Evolutionary conservation across 2,797 vertebrate species (phyloP), one percentile per base, ranked within the genome.

Genomic region (Hyperoplus immaculatus): DNA sequence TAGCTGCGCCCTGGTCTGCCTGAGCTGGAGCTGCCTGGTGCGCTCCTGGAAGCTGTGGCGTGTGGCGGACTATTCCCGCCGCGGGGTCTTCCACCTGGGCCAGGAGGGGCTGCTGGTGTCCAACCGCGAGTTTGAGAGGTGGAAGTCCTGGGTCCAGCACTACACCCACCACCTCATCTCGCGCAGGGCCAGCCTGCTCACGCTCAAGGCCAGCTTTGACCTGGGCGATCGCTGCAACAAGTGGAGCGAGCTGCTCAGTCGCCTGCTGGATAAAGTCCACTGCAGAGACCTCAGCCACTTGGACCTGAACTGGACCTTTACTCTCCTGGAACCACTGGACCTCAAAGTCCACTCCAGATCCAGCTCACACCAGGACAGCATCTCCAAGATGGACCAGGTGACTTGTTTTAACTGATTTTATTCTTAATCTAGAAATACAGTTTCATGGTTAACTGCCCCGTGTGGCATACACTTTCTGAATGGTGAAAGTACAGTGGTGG

Each of bases 271-370:
- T 10, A 93, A 93, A 4, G 93, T 96, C 49, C 95, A 96, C 91
- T 96, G 96, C 84, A 88, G 96, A 47, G 95, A 97, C 69, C 94
- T 97, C 36, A 91, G 93, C 80, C 95, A 96, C 75, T 87, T 97
- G 56, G 95, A 96, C 80, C 92, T 97, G 8, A 96, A 96, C 90
- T 97, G 96, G 96, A 96, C 96, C 3, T 95, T 96, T 63, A 96
- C 95, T 0, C 93, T 96, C 21, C 82, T 96, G 4, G 95, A 96
- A 81, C 96, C 96, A 0, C 85, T 96, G 50, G 95, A 96, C 78
- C 93, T 96, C 43, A 89, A 93, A 4, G 92, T 95, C 7, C 91
- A 94, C 39, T 89, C 92, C 58, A 87, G 92, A 65, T 95, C 94
- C 71, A 95, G 93, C 58, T 96, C 95, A 1, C 94, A 95, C 60